These are phyloP conservation scores for Chloromyia formosa DNA, from an alignment of 2,888 invertebrate species.

Conservation along the genomic window DNA sequence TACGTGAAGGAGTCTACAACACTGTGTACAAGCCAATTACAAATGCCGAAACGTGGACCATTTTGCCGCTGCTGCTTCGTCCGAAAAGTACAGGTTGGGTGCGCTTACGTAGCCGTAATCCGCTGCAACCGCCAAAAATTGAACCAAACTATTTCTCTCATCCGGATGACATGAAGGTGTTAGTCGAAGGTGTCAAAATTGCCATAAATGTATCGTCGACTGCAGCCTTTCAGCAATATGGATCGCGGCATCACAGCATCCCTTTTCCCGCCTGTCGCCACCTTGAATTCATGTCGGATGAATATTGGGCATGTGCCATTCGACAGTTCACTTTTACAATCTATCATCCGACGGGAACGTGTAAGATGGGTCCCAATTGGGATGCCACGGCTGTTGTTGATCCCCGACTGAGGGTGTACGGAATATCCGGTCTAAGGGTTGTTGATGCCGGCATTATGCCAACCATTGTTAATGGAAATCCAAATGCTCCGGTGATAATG, in stretches of 20 bases:
- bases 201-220: conserved; percentile 83
- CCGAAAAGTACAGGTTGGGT: conserved; percentile 90
- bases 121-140: conserved; percentile 83
- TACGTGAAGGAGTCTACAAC: conserved; percentile 83
- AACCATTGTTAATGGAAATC: conserved; percentile 86
- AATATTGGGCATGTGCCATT: conserved; percentile 87
- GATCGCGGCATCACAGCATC: conserved; percentile 80
- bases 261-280: conserved; percentile 85
- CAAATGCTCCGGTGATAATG: conserved; percentile 90
- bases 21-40: conserved; percentile 84
- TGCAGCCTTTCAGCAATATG: conserved; percentile 81
- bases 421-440: conserved; percentile 79
- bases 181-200: conserved; percentile 86
- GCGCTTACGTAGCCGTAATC: conserved; percentile 82
- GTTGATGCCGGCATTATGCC: conserved; percentile 91
- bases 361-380: conserved; percentile 84
- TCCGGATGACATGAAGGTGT: conserved; percentile 78
- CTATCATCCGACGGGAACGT: conserved; percentile 85
- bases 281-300: conserved; percentile 76
- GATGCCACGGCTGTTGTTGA: conserved; percentile 84
- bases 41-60: conserved; percentile 84
- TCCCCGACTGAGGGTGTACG: conserved; percentile 78
- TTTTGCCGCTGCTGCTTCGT: conserved; percentile 80
- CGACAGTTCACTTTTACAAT: conserved; percentile 84
- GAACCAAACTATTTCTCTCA: conserved; percentile 93